These are phyloP conservation scores for Callocephalon fimbriatum DNA, from an alignment of 2,113 vertebrate genomes.

Conservation along the genomic window DNA sequence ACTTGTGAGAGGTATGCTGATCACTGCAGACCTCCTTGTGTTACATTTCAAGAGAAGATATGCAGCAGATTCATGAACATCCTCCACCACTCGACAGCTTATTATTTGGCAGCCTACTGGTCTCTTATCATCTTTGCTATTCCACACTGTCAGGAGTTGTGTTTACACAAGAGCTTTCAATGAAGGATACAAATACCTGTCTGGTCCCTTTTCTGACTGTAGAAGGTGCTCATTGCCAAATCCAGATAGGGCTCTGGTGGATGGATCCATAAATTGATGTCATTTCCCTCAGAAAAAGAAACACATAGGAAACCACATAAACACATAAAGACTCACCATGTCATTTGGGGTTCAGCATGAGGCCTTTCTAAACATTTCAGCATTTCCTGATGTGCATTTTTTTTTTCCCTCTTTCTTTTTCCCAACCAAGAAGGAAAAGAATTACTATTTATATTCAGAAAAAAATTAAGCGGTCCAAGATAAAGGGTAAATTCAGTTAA, in stretches of 20 bases:
- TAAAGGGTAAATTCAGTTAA: background rate
- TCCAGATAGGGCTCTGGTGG: background rate
- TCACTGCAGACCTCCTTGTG: background rate
- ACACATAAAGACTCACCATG: background rate
- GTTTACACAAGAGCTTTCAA: conserved; percentile 7
- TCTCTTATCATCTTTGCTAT: background rate
- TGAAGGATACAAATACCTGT: background rate
- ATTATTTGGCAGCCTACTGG: conserved; percentile 51
- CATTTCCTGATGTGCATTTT: fast-evolving
- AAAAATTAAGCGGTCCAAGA: background rate
- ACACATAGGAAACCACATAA: background rate
- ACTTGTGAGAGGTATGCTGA: background rate
- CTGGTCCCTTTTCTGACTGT: background rate
- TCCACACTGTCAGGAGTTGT: background rate
- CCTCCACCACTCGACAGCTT: background rate
- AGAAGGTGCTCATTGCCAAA: background rate
- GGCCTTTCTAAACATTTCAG: background rate
- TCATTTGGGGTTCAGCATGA: background rate
- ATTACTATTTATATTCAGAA: background rate
- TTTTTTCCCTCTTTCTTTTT: background rate
- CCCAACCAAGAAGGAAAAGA: background rate
- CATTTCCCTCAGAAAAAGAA: background rate
- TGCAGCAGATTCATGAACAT: background rate
- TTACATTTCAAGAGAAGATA: background rate
- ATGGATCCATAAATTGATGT: background rate